Evolutionary conservation across 2,113 vertebrate genomes (phyloP).

Genomic region (Pollachius pollachius): DNA sequence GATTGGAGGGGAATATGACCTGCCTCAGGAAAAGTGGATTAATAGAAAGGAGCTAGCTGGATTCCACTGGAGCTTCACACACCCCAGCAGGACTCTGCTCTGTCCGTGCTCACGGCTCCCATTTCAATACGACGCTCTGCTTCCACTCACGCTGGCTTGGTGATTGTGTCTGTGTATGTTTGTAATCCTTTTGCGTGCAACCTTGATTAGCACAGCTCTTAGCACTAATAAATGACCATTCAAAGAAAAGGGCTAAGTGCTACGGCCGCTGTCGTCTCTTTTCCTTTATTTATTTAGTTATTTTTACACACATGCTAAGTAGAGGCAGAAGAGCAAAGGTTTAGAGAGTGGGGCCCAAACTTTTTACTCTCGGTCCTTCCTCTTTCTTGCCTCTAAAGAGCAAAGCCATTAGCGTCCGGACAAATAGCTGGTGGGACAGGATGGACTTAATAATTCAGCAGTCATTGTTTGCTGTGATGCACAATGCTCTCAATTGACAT

Average conservation of each 20-base stretch:
- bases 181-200: not conserved
- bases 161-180: slow-evolving; percentile 11
- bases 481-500: slow-evolving; percentile 63
- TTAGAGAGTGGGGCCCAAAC: slow-evolving; percentile 14
- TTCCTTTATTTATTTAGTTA: not conserved
- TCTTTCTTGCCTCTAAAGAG: slow-evolving; percentile 53
- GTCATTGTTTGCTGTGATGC: slow-evolving; percentile 73
- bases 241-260: no score
- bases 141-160: no score
- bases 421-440: slow-evolving; percentile 68
- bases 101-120: slow-evolving; percentile 22
- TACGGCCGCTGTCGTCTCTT: no score
- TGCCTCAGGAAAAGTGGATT: slow-evolving; percentile 54
- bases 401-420: slow-evolving; percentile 64
- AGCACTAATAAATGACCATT: no score
- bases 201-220: no score
- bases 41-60: slow-evolving; percentile 52
- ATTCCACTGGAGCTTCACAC: slow-evolving; percentile 36
- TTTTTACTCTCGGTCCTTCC: not conserved
- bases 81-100: slow-evolving; percentile 23
- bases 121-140: slow-evolving; percentile 27
- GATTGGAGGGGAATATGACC: slow-evolving; percentile 42
- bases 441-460: slow-evolving; percentile 75
- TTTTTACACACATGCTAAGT: slow-evolving; percentile 35
- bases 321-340: slow-evolving; percentile 8